Evolutionary conservation across 2,113 vertebrate species (phyloP), one percentile per base, ranked within the genome.

Genomic region (Engraulis encrasicolus): DNA sequence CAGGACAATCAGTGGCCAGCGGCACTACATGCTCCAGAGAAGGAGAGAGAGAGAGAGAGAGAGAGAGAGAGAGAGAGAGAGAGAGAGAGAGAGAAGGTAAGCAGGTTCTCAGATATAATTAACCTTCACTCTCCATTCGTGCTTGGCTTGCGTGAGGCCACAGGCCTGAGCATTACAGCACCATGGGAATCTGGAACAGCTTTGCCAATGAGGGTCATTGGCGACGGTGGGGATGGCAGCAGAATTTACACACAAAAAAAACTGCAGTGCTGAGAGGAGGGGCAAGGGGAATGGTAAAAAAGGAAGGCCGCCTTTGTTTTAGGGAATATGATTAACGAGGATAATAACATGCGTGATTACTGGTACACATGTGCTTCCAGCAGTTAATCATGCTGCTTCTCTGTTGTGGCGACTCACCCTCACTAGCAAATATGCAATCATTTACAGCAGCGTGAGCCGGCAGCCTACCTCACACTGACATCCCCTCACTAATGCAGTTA

Each of bases 51-150:
- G 27, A 71, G 27, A 27, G 23, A 58, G 58, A 27, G 23, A 20
- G 18, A 58, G 52, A 58, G 52, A 18, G 52, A 58, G 20, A 17
- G 52, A n/a, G 52, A 6, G 58, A n/a, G 58, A 11, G 58, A n/a
- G 58, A n/a, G 20, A 27, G 9, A 6, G 58, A 1, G 58, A n/a
- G 23, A 27, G 23, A 95, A 92, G 94, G 91, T 94, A 94, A 93
- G 94, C 95, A 96, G 94, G 93, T 95, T 95, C 95, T 96, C 94
- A 95, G 95, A 97, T 96, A 96, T 97, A 98, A 99, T 98, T 98
- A 97, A 97, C 96, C 96, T 97, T 97, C 95, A 95, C 95, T 96
- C 96, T 93, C 95, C 96, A 93, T 95, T 95, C 93, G 95, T 95
- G 95, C 94, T 52, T 92, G 95, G 95, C 95, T 95, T 91, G 66